Evolutionary conservation across 2,888 invertebrate genomes (phyloP).

Genomic region (Mycalesis mineus): DNA sequence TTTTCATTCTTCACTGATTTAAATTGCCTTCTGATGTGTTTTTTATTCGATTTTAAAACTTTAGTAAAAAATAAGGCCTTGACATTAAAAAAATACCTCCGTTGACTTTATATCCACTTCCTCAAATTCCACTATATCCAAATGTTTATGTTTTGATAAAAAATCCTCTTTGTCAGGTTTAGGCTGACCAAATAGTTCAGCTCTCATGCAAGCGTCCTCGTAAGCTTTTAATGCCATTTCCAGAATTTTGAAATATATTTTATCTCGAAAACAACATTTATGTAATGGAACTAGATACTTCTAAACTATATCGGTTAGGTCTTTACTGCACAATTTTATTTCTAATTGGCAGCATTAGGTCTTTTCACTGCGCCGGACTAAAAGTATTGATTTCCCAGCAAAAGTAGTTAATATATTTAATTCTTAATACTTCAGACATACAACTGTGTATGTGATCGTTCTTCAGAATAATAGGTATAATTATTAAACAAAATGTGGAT

Average conservation of each 20-base stretch:
- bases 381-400: slow-evolving; percentile 33
- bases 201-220: slow-evolving; percentile 87
- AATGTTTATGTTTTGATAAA: slow-evolving; percentile 75
- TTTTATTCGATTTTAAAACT: neutral
- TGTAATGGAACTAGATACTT: neutral
- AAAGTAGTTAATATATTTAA: too few species aligned
- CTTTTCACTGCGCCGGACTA: slow-evolving; percentile 22
- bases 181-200: slow-evolving; percentile 85
- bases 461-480: neutral
- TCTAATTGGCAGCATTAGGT: slow-evolving; percentile 18
- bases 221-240: slow-evolving; percentile 82
- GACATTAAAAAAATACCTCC: slow-evolving; percentile 43
- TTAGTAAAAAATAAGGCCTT: neutral
- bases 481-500: too few species aligned
- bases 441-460: too few species aligned
- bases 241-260: neutral
- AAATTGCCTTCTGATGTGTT: neutral
- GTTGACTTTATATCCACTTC: slow-evolving; percentile 71
- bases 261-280: neutral
- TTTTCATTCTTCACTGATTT: neutral
- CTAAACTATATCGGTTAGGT: neutral
- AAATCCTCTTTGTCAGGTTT: slow-evolving; percentile 83
- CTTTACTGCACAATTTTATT: slow-evolving; percentile 15
- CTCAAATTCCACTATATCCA: slow-evolving; percentile 73
- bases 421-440: too few species aligned